Evolutionary conservation across 2,797 vertebrate species (phyloP), one percentile per base, ranked within the genome.

Genomic region (Streptopelia turtur): DNA sequence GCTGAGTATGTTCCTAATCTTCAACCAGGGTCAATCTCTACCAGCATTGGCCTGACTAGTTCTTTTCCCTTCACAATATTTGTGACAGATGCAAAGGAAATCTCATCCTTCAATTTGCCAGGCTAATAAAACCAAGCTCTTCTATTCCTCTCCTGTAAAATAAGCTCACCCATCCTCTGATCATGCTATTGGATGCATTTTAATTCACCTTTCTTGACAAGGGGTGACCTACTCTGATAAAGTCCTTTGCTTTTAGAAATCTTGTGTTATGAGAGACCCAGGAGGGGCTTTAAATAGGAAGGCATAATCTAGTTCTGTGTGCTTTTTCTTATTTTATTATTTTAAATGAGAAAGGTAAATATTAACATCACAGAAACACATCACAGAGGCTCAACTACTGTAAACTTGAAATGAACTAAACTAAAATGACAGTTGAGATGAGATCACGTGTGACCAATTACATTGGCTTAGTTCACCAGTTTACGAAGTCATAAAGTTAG

Each of bases 401-500:
- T 75, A 83, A 94, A 77, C 16, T 88, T 64, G 77, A 89, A 85
- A 80, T 41, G 60, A 80, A 57, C 56, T 52, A 78, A 87, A 55
- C 39, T 39, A 72, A 84, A 87, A 78, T 39, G 78, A 52, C 59
- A 72, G 61, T 13, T 89, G 81, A 94, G 92, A 92, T 95, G 89
- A 92, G 49, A 82, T 77, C 4, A 10, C 61, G 68, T 89, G 68
- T 59, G 83, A 72, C 74, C 50, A 52, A 39, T 79, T 63, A 60
- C 18, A 31, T 45, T 41, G 81, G 41, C 90, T 86, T 59, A 90
- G 77, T 27, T 89, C 61, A 33, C 35, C 41, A 47, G 53, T 65
- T 93, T 81, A 95, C 87, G 75, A 92, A 92, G 85, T 77, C 84
- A 89, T 94, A 85, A 97, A 80, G 66, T 33, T 50, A 74, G 35